A percentile compares a stretch with the other conserved stretches of the same genome.
Evolutionary conservation across 2,797 vertebrate species (phyloP).

Genomic region (Threskiornis aethiopicus): DNA sequence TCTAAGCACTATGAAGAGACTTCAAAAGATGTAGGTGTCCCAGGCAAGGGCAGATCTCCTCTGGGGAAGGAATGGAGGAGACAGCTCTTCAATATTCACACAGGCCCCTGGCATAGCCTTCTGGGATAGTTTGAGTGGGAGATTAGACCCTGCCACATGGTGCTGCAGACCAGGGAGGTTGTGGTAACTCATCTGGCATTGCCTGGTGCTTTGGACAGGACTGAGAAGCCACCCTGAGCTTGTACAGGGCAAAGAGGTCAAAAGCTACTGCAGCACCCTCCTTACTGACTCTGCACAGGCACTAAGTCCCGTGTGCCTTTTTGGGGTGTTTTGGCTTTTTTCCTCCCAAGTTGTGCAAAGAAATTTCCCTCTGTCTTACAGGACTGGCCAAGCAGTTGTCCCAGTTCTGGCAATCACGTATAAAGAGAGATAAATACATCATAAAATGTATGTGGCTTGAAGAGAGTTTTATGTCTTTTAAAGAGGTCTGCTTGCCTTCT

Average conservation of each 20-base stretch:
- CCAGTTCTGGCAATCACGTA: not conserved
- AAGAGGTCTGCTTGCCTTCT: not conserved
- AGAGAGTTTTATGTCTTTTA: not conserved
- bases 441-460: not conserved
- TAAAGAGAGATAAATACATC: not conserved
- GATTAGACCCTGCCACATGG: not conserved
- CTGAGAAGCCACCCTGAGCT: not conserved
- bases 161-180: not conserved
- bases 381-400: not conserved
- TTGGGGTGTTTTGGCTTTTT: not conserved
- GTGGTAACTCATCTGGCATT: not conserved
- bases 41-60: not conserved
- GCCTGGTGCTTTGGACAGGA: not conserved
- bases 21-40: not conserved
- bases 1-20: not conserved
- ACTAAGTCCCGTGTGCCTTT: not conserved
- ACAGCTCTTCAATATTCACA: not conserved
- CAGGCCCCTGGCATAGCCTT: not conserved
- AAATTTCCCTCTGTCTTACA: not conserved
- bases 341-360: not conserved
- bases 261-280: not conserved
- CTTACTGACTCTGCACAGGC: not conserved
- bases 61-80: not conserved
- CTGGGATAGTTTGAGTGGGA: not conserved
- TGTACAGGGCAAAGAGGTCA: rapidly evolving